Evolutionary conservation across 2,888 invertebrate species (phyloP), one percentile per base, ranked within the genome.

Genomic region (Smittia sp.): DNA sequence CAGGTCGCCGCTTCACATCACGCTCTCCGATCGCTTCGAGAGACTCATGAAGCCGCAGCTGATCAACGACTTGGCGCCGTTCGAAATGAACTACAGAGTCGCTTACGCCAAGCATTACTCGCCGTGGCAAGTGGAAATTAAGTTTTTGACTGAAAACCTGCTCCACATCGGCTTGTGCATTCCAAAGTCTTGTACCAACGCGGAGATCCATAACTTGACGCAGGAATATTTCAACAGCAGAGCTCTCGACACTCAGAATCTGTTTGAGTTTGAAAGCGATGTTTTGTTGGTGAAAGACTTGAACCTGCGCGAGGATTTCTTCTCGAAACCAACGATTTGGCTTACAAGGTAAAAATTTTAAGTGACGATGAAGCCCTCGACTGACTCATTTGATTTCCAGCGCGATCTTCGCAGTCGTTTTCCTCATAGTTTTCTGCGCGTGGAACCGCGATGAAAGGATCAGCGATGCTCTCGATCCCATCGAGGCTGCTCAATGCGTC

Each of bases 81-180:
- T 83, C 73, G 78, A 79, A n/a, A 80, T 83, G 77, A 79, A 81
- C 74, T 83, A 83, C 75, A 79, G 80, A 0, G 81, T 83, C 0
- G 76, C 83, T 0, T 83, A 83, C 72, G 76, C 83, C 75, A 78
- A 80, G 1, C 83, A 83, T 76, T 78, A 81, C 52, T 83, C 83
- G 0, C 81, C 81, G 0, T 82, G 83, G 81, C 83, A 83, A 76
- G 79, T 83, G 74, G 81, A 82, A 76, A 80, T 81, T n/a, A 82
- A 83, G 73, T 77, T 82, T 66, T 80, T 82, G 80, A 79, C 82
- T 11, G 82, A 82, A 83, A 82, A 85, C 76, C 78, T 84, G 11
- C 80, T 86, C 3, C 83, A 83, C 67, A 78, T 86, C n/a, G 86
- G 86, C 0, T 78, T 86, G 1, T 86, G 86, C 74, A 76, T 86